Percentiles rank a stretch among this genome's conserved stretches.
These are phyloP conservation scores for Labeo rohita DNA, from an alignment of 2,113 vertebrate species.

Conservation along the genomic window DNA sequence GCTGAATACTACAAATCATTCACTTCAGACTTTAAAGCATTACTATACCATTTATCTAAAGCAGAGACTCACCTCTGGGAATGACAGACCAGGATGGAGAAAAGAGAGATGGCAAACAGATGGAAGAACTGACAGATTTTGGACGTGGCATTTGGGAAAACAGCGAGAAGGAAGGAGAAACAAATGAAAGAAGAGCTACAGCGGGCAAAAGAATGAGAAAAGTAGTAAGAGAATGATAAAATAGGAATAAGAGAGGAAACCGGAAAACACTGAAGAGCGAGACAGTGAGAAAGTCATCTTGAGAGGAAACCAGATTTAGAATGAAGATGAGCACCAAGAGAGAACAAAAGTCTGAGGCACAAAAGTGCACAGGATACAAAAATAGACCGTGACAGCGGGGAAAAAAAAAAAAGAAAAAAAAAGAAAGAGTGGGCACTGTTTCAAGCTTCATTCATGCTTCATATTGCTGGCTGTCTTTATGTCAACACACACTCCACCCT, in stretches of 20 bases:
- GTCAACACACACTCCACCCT: background rate
- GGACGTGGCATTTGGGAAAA: background rate
- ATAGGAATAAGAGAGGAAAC: background rate
- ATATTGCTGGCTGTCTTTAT: constrained; percentile 1
- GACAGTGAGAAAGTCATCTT: background rate
- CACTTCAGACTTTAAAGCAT: background rate
- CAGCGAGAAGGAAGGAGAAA: background rate
- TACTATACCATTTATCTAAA: background rate
- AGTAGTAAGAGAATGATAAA: background rate
- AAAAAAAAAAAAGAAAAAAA: too few relatives aligned
- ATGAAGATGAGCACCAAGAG: background rate
- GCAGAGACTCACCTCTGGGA: background rate
- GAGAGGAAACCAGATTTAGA: background rate
- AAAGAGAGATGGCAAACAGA: background rate
- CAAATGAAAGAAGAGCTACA: background rate
- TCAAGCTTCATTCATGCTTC: constrained; percentile 13
- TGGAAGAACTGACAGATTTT: background rate
- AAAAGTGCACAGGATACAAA: background rate
- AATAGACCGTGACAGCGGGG: background rate
- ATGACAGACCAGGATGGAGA: background rate
- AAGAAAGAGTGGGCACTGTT: constrained; percentile 2
- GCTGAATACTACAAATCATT: background rate
- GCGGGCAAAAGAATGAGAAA: background rate
- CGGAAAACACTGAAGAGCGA: background rate
- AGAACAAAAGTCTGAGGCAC: constrained; percentile 8